Base-by-base conservation (phyloP, 2,113 vertebrate species). In the Cyrtonyx montezumae region DNA sequence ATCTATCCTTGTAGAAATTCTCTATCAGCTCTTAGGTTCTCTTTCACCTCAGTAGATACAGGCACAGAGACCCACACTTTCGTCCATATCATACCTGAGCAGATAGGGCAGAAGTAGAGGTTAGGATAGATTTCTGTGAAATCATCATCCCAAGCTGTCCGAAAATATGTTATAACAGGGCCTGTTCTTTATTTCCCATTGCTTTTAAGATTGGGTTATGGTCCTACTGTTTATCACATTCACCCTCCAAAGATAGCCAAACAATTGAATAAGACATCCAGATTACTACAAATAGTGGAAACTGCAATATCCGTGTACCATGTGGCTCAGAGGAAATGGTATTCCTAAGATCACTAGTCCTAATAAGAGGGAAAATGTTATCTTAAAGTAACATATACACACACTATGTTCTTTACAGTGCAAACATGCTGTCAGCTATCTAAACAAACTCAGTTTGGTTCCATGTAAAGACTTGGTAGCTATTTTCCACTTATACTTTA, bases 201-300 rank as follows among this genome's bases (percentile, higher is more conserved):
- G 93, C 91, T 90, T 96, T 94, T 71, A 91, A 94, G 90, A 95
- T 94, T 96, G 90, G 68, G 93, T 96, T 95, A 95, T 84, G 73
- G 66, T 90, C 87, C 48, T 81, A 71, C 30, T 84, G 82, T 91
- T 93, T 96, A 95, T 96, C 95, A 88, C 94, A 96, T 96, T 94
- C 87, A 75, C 48, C 34, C 68, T 94, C 79, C 90, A 93, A 96
- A 94, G 93, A 94, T 88, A 96, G 87, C 61, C 90, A 88, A 91
- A 49, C 84, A 96, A 96, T 96, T 94, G 91, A 96, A 96, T 96
- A 87, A 96, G 76, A 78, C 58, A 92, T 53, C 56, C 21, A 84
- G 65, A 91, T 93, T 94, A 90, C 85, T 81, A 93, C 89, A 91
- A 95, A 94, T 75, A 71, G 75, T 80, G 46, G 87, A 90, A 93